Conservation (phyloP, 2,113 vertebrate species). For the Beaufortia kweichowensis region DNA sequence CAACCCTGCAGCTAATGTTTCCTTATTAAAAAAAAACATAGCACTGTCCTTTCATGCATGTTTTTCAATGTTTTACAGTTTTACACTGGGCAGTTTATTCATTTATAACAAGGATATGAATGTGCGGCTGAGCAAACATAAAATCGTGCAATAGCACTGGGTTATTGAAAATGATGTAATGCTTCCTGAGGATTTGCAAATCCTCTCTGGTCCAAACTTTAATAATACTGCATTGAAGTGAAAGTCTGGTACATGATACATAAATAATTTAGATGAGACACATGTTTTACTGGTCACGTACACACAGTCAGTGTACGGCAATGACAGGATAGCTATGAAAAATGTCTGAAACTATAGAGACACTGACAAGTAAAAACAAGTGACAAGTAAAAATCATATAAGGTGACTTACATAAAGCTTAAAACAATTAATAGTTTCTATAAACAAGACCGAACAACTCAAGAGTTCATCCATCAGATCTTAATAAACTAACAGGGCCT, state of each 20-base stretch:
- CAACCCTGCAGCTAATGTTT: conserved; percentile 57
- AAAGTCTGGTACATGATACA: not conserved
- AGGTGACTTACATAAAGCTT: too few relatives aligned
- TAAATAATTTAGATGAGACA: not conserved
- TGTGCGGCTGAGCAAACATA: conserved; percentile 9
- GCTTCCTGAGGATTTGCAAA: conserved; percentile 23
- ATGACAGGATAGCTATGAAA: too few relatives aligned
- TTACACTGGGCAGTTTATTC: conserved; percentile 23
- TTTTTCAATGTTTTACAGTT: conserved; percentile 12
- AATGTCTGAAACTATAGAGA: too few relatives aligned
- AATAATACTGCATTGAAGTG: conserved; percentile 8
- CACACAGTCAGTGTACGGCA: too few relatives aligned
- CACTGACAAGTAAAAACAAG: too few relatives aligned
- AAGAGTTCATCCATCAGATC: too few relatives aligned
- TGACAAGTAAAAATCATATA: too few relatives aligned
- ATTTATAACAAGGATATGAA: conserved; percentile 10
- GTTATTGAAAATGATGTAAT: conserved; percentile 34
- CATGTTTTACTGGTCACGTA: not conserved
- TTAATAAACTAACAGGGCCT: too few relatives aligned
- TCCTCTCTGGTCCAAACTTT: conserved; percentile 9
- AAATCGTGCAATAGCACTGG: not conserved
- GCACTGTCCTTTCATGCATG: not conserved
- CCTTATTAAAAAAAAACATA: conserved; percentile 50
- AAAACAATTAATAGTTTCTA: too few relatives aligned
- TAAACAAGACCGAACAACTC: too few relatives aligned